A percentile compares a stretch with the other conserved stretches of the same genome.
phyloP scores from a whole-genome alignment of 2,888 invertebrate species.

The Trissolcus japonicus region DNA sequence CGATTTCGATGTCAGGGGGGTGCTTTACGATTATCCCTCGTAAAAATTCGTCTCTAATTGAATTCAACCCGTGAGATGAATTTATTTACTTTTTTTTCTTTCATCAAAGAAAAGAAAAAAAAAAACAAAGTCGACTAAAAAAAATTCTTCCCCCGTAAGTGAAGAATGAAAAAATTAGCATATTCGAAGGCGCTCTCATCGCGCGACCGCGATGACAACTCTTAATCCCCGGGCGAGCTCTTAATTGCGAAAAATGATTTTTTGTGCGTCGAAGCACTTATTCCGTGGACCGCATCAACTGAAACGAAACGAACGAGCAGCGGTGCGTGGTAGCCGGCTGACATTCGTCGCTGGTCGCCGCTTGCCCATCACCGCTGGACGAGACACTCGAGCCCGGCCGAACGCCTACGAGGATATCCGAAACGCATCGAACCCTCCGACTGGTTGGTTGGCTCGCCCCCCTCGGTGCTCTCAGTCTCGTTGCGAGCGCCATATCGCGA shows the following conservation, averaged over 20 bases:
- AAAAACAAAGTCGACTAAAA: no score
- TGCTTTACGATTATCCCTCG: no score
- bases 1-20: no score
- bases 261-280: conserved; percentile 10
- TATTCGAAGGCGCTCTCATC: no score
- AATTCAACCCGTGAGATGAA: no score
- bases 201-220: background rate
- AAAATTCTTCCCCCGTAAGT: no score
- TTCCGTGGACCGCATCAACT: conserved; percentile 23
- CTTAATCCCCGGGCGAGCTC: background rate
- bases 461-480: conserved; percentile 53
- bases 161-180: no score
- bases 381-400: conserved; percentile 52
- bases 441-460: conserved; percentile 46
- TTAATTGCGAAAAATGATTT: conserved; percentile 26
- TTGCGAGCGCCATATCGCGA: conserved; percentile 57
- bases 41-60: no score
- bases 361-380: conserved; percentile 51
- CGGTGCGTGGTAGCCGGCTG: conserved; percentile 50
- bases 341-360: conserved; percentile 50
- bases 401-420: conserved; percentile 51
- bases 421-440: conserved; percentile 56
- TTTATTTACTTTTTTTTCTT: no score
- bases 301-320: conserved; percentile 25
- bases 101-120: no score